Conservation (phyloP, 2,113 vertebrate genomes). For the Phycodurus eques region DNA sequence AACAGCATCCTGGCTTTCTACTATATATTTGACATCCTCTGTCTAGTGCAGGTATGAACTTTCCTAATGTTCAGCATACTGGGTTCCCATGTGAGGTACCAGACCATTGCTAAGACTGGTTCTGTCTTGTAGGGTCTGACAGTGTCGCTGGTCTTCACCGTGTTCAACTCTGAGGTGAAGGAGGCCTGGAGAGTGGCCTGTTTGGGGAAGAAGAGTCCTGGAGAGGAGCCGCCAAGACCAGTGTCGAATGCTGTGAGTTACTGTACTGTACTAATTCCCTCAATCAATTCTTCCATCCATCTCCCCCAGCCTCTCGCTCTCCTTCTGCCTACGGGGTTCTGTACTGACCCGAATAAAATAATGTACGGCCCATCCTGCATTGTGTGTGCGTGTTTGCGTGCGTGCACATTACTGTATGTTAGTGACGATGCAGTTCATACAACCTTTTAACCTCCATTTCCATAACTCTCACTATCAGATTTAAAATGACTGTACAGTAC, state of each 20-base stretch:
- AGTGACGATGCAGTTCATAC: background rate
- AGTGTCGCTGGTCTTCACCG: constrained; percentile 86
- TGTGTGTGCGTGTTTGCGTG: constrained; percentile 16
- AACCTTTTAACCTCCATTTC: constrained; percentile 33
- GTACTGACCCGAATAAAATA: constrained; percentile 59
- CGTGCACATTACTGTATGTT: background rate
- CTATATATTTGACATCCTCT: constrained; percentile 94
- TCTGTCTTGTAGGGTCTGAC: constrained; percentile 79
- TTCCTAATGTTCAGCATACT: background rate
- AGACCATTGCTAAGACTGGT: background rate
- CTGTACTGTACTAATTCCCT: constrained; percentile 10
- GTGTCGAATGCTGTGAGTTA: constrained; percentile 76
- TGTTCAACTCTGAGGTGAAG: constrained; percentile 87
- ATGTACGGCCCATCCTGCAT: constrained; percentile 5
- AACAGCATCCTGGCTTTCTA: constrained; percentile 97
- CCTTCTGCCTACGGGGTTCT: constrained; percentile 38
- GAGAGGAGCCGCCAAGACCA: constrained; percentile 80
- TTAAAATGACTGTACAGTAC: constrained; percentile 3
- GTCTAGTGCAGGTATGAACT: constrained; percentile 85
- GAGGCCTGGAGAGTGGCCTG: constrained; percentile 90
- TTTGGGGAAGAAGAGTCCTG: constrained; percentile 83
- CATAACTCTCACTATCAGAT: constrained; percentile 18
- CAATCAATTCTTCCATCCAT: constrained; percentile 45
- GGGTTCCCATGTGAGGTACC: background rate
- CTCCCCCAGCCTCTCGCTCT: constrained; percentile 30